Conservation (phyloP, 2,113 vertebrate genomes). For the Tachycineta bicolor region DNA sequence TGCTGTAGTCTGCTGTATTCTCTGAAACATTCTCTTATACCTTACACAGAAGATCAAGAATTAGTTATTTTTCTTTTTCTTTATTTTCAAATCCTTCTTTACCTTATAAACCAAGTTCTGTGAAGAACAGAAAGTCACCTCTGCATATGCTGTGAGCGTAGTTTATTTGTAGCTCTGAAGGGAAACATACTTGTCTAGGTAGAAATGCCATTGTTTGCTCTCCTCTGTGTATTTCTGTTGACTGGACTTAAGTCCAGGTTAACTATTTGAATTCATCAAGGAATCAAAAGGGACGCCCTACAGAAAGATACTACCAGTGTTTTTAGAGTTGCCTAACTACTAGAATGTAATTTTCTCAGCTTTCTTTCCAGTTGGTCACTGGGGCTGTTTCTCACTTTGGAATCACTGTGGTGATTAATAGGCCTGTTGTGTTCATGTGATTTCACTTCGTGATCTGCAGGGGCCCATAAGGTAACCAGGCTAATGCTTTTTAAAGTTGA, state of each 20-base stretch:
- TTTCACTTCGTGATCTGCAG: constrained; percentile 64
- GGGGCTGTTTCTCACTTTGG: constrained; percentile 50
- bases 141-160: background rate
- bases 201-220: background rate
- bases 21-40: background rate
- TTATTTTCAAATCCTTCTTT: background rate
- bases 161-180: background rate
- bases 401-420: constrained; percentile 72
- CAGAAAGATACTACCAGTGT: background rate
- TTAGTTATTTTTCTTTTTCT: background rate
- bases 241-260: background rate
- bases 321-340: background rate
- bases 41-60: background rate
- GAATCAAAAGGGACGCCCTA: background rate
- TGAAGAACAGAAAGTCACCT: background rate
- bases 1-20: background rate
- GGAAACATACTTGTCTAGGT: background rate
- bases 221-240: background rate
- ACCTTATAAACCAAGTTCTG: background rate
- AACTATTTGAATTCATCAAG: background rate
- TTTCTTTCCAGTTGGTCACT: constrained; percentile 17
- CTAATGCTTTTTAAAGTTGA: constrained; percentile 72
- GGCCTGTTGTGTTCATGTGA: constrained; percentile 59
- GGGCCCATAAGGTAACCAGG: constrained; percentile 68
- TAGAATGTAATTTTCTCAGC: constrained; percentile 12